These are phyloP conservation scores for Mus caroli DNA, from an alignment of 2,797 vertebrate species.

Conservation along the genomic window DNA sequence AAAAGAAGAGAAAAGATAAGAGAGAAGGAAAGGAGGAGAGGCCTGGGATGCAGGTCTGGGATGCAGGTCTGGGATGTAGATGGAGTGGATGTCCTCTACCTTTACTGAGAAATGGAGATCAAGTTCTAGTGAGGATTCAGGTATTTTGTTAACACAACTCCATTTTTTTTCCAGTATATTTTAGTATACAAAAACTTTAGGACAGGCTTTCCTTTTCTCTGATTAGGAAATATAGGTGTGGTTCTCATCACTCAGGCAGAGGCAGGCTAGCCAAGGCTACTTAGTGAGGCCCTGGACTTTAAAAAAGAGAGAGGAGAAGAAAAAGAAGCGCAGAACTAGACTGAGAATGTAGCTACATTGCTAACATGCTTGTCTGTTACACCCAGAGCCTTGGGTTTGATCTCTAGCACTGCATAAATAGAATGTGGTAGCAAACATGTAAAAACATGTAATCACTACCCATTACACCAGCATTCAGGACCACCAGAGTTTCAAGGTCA, in stretches of 20 bases:
- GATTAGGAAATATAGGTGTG: not conserved
- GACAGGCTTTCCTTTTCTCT: conserved; percentile 17
- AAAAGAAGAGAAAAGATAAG: too few relatives aligned
- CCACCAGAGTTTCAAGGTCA: not conserved
- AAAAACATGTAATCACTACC: not conserved
- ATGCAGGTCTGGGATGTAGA: too few relatives aligned
- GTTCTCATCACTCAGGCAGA: not conserved
- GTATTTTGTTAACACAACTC: not conserved
- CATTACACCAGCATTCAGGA: not conserved
- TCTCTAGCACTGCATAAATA: not conserved
- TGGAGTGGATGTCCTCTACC: not conserved
- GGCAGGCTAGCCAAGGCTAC: not conserved
- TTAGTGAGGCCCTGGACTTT: not conserved
- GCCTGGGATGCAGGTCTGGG: not conserved
- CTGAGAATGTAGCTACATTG: not conserved
- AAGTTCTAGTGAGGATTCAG: not conserved
- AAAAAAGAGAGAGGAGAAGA: not conserved
- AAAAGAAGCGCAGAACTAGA: not conserved
- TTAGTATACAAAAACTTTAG: not conserved
- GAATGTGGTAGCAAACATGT: not conserved
- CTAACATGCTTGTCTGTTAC: not conserved
- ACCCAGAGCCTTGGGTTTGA: not conserved
- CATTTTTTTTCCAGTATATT: not conserved
- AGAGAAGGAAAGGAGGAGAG: not conserved
- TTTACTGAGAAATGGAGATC: not conserved